Base-by-base conservation (phyloP, 2,113 vertebrate species). In the Centrocercus urophasianus region DNA sequence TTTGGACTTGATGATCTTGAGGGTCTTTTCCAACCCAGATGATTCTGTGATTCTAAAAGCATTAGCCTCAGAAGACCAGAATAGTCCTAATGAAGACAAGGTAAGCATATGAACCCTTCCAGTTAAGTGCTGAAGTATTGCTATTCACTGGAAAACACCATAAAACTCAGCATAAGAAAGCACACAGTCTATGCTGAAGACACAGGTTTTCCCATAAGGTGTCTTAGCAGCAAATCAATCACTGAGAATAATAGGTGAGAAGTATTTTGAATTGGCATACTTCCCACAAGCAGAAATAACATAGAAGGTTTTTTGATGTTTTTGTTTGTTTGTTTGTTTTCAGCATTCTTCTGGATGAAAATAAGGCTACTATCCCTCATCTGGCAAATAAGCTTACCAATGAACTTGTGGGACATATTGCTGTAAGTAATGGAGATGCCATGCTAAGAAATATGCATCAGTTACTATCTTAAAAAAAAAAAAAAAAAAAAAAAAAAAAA, bases 391-490 rank as follows among this genome's bases (percentile, higher is more conserved):
- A 85, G 36, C 97, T 98, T 57, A 97, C 97, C 74, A 61, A 36
- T 13, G 97, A 98, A 50, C 97, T 98, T 57, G 97, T 98, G 84
- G 22, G 8, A 8, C 97, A 97, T 75, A 98, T 98, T 57, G 64
- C 18, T 69, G 98, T 98, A 92, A 98, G 98, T 74, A 79, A 11
- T 6, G 27, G 61, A 72, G 47, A 10, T 59, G 10, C 27, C n/a
- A 20, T 7, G 14, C n/a, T 40, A 36, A 52, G 45, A 14, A 60
- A 6, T 50, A 77, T 71, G 14, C 48, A n/a, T 32, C 42, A 18
- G n/a, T 59, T 52, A 14, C 16, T 22, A 7, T 56, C n/a, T 59
- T 48, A 48, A 48, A 48, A 50, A 22, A 48, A 48, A 50, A 22
- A 48, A 64, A 79, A 82, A 43, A 18, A 18, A 59, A 34, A 34